Conservation (phyloP, 2,888 invertebrate species). For the Hirtodrosophila histrioides region DNA sequence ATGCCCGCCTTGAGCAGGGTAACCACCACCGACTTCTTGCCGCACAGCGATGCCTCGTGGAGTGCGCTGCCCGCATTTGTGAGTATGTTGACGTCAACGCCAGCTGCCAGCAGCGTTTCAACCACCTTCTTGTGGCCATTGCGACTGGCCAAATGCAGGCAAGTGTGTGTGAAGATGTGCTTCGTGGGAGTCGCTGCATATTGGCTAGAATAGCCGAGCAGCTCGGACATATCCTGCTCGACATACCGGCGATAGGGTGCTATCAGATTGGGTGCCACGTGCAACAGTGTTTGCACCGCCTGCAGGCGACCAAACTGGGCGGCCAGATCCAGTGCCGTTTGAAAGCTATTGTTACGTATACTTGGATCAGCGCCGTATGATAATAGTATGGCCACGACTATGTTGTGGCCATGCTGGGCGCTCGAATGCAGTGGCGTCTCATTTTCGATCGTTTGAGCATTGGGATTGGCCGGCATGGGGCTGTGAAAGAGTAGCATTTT, state of each 20-base stretch:
- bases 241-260: constrained; percentile 68
- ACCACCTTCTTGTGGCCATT: constrained; percentile 96
- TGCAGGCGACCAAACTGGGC: constrained; percentile 94
- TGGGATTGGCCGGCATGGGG: constrained; percentile 92
- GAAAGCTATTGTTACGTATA: constrained; percentile 93
- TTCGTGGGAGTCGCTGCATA: constrained; percentile 66
- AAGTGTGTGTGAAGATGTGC: constrained; percentile 88
- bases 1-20: constrained; percentile 92
- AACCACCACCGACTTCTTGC: constrained; percentile 94
- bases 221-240: constrained; percentile 24
- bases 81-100: constrained; percentile 93
- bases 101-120: constrained; percentile 91
- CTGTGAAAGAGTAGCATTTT: constrained; percentile 91
- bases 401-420: constrained; percentile 95
- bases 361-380: constrained; percentile 94
- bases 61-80: constrained; percentile 94
- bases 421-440: constrained; percentile 97
- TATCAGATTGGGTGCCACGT: constrained; percentile 92
- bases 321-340: constrained; percentile 96
- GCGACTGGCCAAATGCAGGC: constrained; percentile 95
- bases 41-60: constrained; percentile 96
- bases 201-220: constrained; percentile 40
- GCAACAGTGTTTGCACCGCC: constrained; percentile 93
- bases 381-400: constrained; percentile 92
- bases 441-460: constrained; percentile 88